Conservation (phyloP, 2,113 vertebrate species). For the Eulemur macaco region DNA sequence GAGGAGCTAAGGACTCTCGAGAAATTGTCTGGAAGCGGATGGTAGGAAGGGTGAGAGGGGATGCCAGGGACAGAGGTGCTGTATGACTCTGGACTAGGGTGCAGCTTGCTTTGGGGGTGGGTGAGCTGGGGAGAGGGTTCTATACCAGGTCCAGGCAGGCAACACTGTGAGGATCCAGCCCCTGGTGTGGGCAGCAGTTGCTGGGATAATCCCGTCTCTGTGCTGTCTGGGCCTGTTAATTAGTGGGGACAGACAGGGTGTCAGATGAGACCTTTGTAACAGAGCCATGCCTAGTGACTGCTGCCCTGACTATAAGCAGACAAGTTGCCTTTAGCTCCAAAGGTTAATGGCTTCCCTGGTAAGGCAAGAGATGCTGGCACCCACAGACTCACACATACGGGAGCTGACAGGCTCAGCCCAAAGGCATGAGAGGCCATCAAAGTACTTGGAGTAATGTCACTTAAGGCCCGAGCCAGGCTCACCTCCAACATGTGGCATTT, state of each 20-base stretch:
- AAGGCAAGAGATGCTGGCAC: background rate
- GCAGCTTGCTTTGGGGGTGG: background rate
- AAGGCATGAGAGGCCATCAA: background rate
- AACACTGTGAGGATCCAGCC: background rate
- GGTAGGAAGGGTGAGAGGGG: background rate
- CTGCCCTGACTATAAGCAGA: background rate
- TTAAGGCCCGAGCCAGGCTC: background rate
- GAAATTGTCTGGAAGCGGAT: background rate
- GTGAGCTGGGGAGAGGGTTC: too few relatives aligned
- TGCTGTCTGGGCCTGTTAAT: slow-evolving; percentile 18
- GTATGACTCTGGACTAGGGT: background rate
- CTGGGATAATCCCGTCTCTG: background rate
- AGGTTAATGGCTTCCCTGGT: slow-evolving; percentile 7
- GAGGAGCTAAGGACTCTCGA: background rate
- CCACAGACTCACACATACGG: background rate
- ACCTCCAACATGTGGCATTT: background rate
- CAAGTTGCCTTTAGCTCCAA: background rate
- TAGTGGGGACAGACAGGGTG: background rate
- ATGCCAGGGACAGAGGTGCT: background rate
- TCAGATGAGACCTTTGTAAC: slow-evolving; percentile 17
- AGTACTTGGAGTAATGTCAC: background rate
- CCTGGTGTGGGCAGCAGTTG: background rate
- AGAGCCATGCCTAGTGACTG: background rate
- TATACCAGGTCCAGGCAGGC: background rate
- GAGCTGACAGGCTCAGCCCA: background rate